Conservation (phyloP, 2,797 vertebrate species). For the Anolis apletophallus region DNA sequence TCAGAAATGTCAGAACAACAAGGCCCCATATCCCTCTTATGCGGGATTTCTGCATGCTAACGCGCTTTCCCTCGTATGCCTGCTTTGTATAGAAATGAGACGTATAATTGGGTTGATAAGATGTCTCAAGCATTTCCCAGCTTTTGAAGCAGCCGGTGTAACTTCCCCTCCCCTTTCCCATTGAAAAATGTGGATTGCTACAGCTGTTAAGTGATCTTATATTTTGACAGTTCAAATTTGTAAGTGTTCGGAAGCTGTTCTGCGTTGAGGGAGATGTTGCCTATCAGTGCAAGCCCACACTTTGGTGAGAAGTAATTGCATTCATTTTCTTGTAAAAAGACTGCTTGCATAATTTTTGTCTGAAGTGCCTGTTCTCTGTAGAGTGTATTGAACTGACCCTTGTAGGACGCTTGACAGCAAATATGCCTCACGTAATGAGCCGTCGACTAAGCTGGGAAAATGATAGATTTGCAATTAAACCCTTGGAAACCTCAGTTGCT, state of each 20-base stretch:
- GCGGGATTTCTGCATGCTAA: background rate
- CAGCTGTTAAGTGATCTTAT: background rate
- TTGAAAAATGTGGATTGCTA: slow-evolving; percentile 1
- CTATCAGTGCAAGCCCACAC: background rate
- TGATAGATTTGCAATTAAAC: background rate
- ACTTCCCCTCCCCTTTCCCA: background rate
- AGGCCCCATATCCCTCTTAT: too few species aligned
- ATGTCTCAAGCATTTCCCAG: background rate
- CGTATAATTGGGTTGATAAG: fast-evolving
- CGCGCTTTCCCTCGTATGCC: background rate
- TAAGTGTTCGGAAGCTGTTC: slow-evolving; percentile 5
- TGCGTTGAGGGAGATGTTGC: background rate
- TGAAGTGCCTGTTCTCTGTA: background rate
- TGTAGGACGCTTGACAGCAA: background rate
- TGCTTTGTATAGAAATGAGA: background rate
- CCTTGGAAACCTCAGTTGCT: background rate
- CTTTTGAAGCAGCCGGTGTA: background rate
- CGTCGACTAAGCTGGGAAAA: background rate
- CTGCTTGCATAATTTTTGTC: fast-evolving
- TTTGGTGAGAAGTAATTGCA: background rate
- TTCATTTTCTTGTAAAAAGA: background rate
- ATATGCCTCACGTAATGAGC: background rate
- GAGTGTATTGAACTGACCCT: background rate
- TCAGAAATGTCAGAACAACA: too few species aligned
- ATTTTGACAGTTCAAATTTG: background rate